A percentile compares a stretch with the other conserved stretches of the same genome.
Conservation (phyloP, 2,113 vertebrate genomes). For the Petromus typicus region DNA sequence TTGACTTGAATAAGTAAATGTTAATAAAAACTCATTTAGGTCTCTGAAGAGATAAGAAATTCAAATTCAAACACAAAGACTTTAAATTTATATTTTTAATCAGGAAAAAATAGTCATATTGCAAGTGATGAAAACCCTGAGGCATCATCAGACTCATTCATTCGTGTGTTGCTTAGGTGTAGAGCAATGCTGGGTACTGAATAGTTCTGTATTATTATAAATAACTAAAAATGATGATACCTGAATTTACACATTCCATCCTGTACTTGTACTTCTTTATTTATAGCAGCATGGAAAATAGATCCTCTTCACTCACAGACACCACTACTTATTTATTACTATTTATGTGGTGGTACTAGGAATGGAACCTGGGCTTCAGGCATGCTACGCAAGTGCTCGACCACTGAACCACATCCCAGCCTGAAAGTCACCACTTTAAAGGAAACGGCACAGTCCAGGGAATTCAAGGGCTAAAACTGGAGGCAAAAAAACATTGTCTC, state of each 20-base stretch:
- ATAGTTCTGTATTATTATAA: background rate
- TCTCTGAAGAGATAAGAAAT: slow-evolving; percentile 52
- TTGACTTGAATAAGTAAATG: slow-evolving; percentile 36
- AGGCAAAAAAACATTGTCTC: background rate
- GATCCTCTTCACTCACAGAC: background rate
- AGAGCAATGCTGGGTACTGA: slow-evolving; percentile 1
- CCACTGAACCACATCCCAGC: background rate
- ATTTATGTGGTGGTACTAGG: background rate
- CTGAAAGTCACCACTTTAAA: background rate
- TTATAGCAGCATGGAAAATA: background rate
- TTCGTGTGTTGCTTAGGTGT: background rate
- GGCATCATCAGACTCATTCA: background rate
- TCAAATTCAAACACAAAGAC: slow-evolving; percentile 13
- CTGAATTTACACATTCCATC: background rate
- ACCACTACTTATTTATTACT: background rate
- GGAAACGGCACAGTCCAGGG: slow-evolving; percentile 27
- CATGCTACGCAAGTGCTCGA: background rate
- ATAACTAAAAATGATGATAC: slow-evolving; percentile 42
- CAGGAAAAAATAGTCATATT: slow-evolving; percentile 39
- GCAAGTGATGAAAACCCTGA: slow-evolving; percentile 48
- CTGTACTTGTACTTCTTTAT: slow-evolving; percentile 43
- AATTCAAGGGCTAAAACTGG: background rate
- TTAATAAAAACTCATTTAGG: slow-evolving; percentile 4
- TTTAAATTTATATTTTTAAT: slow-evolving; percentile 49
- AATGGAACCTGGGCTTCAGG: background rate